A percentile compares a stretch with the other conserved stretches of the same genome.
Evolutionary conservation across 2,113 vertebrate genomes (phyloP).

Genomic region (Sciurus niger): DNA sequence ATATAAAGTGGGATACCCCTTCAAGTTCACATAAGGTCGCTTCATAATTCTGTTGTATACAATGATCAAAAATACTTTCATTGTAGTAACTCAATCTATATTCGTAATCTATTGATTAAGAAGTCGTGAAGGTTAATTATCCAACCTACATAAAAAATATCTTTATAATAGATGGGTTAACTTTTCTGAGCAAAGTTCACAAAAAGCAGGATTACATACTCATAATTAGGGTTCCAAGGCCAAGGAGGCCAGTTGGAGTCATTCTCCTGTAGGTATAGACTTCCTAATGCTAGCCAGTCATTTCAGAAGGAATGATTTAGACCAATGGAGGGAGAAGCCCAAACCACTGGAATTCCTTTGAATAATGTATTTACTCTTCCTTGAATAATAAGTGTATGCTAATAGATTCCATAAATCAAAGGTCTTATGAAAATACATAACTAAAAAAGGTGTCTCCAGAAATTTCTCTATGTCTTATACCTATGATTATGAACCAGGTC

Average conservation of each 20-base stretch:
- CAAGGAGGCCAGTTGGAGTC: not conserved
- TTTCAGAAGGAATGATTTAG: constrained; percentile 45
- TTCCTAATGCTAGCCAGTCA: constrained; percentile 5
- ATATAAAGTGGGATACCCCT: not conserved
- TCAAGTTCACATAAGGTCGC: not conserved
- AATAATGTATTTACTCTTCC: constrained; percentile 51
- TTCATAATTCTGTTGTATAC: not conserved
- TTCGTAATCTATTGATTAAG: not conserved
- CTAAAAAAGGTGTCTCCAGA: not conserved
- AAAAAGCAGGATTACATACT: not conserved
- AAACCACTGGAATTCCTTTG: not conserved
- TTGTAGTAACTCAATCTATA: not conserved
- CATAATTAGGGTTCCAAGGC: not conserved
- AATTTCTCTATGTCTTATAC: not conserved
- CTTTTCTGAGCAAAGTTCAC: not conserved
- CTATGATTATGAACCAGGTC: not conserved
- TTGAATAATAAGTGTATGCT: constrained; percentile 30
- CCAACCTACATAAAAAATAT: not conserved
- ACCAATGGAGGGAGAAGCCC: not conserved
- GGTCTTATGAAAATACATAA: not conserved
- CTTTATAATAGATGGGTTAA: not conserved
- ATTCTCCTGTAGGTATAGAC: not conserved
- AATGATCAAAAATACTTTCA: not conserved
- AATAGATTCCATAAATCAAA: constrained; percentile 43
- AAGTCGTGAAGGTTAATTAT: not conserved